Base-by-base conservation (phyloP, 1,140 invertebrate species). In the Odontomachus brunneus region DNA sequence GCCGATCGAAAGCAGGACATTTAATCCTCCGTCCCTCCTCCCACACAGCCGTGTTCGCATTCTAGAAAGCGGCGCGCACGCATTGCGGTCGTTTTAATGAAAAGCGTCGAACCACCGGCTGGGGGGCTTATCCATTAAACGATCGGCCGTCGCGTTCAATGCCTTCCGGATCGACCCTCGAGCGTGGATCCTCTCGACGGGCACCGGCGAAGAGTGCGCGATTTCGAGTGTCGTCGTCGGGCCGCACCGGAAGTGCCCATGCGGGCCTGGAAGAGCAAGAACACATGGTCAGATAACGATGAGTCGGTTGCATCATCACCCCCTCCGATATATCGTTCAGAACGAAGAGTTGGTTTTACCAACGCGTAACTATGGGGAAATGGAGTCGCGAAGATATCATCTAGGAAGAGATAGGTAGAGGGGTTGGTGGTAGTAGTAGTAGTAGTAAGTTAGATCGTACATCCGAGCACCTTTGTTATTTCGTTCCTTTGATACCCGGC, bases 381-480 rank as follows among this genome's bases (percentile, higher is more conserved):
- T 12, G 38, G 38, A 38, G 22, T 44, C 9, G 9, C 14, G 24
- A 53, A 63, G 75, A 69, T 80, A 59, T 78, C 22, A 78, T 78
- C 51, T 78, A 29, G 51, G 38, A 44, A 48, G 17, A n/a, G 44
- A 65, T 44, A 11, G 0, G 9, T 44, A 44, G 15, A 60, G 60
- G 67, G 69, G 67, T n/a, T n/a, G 69, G 83, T n/a, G n/a, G n/a
- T n/a, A n/a, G 29, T 2, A 5, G 29, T 3, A 5, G 9, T 44
- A 44, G 38, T 11, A 84, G 83, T 88, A 51, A 85, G 82, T 66
- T 76, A 84, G 83, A 86, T 71, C 84, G 80, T 83, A 85, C 75
- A 89, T 84, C n/a, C n/a, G 33, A 81, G 48, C 60, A 73, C 85
- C 84, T 92, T 91, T 91, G 91, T 91, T 89, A 87, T 84, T 86